Percentiles rank a stretch among this genome's conserved stretches.
These are phyloP conservation scores for Columba livia DNA, from an alignment of 2,113 vertebrate species.

Conservation along the genomic window DNA sequence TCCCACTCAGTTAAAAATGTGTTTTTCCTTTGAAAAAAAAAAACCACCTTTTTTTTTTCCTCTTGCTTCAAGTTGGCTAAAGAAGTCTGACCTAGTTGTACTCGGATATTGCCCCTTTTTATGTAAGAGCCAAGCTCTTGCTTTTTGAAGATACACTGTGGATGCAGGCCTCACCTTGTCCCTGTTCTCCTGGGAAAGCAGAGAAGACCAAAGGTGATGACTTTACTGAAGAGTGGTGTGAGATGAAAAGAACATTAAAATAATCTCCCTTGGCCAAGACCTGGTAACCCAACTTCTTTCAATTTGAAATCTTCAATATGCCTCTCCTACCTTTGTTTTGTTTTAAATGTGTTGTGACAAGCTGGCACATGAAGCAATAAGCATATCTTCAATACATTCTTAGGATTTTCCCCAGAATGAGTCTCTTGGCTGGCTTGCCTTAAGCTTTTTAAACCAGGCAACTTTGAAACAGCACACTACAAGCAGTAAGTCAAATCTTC, in stretches of 20 bases:
- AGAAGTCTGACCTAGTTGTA: background rate
- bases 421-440: background rate
- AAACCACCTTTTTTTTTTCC: background rate
- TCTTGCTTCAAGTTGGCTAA: background rate
- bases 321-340: background rate
- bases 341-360: background rate
- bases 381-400: background rate
- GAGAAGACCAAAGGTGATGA: background rate
- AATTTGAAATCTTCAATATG: background rate
- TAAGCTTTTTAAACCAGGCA: background rate
- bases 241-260: background rate
- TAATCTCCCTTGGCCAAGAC: background rate
- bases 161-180: background rate
- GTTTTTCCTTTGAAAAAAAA: background rate
- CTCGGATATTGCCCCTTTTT: background rate
- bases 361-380: background rate
- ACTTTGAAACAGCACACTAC: background rate
- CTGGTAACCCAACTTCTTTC: background rate
- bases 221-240: background rate
- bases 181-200: background rate
- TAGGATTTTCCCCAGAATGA: background rate
- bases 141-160: background rate
- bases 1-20: background rate
- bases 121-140: background rate
- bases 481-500: background rate